Base-by-base conservation (phyloP, 2,888 invertebrate species). In the Spisula subtruncata region DNA sequence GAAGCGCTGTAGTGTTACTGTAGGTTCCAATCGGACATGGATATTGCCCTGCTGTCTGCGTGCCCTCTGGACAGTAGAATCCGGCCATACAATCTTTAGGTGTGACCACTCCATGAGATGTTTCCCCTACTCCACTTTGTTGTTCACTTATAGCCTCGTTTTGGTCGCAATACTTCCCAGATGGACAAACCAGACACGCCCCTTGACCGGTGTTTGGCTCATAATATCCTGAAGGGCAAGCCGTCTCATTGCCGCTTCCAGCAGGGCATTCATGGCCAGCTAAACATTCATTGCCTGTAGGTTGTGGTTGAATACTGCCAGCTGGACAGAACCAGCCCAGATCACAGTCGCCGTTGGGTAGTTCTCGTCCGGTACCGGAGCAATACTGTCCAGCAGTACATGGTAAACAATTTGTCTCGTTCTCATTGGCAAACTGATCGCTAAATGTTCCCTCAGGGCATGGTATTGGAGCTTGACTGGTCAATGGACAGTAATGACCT, bases 71-170 rank as follows among this genome's bases (percentile, higher is more conserved):
- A 86, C 96, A 96, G 88, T 94, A 96, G 92, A 95, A 96, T 5
- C 96, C 96, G 29, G 95, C 95, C 32, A 95, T 95, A 85, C 96
- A 96, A 18, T 91, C 94, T 89, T 96, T 96, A 1, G 96, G 96
- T 41, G 95, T 96, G 35, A 96, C 96, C 10, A 96, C 96, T 29
- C 96, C 96, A 92, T 96, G 96, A n/a, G 96, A 96, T 1, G 95
- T 87, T 35, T 95, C 95, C 35, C 91, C 92, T 0, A 91, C 92
- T 46, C 96, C 96, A 94, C 96, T 96, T 92, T 96, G 96, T 66
- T 93, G 46, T 86, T 96, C 96, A 56, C 91, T 83, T 18, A 96
- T 96, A 41, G 96, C 96, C 86, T 96, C 96, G 89, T 93, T 95
- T 87, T 94, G 95, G 87, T 96, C 96, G 93, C 96, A 96, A 92